Evolutionary conservation across 2,888 invertebrate genomes (phyloP).

Genomic region (Drepanosiphum platanoidis): DNA sequence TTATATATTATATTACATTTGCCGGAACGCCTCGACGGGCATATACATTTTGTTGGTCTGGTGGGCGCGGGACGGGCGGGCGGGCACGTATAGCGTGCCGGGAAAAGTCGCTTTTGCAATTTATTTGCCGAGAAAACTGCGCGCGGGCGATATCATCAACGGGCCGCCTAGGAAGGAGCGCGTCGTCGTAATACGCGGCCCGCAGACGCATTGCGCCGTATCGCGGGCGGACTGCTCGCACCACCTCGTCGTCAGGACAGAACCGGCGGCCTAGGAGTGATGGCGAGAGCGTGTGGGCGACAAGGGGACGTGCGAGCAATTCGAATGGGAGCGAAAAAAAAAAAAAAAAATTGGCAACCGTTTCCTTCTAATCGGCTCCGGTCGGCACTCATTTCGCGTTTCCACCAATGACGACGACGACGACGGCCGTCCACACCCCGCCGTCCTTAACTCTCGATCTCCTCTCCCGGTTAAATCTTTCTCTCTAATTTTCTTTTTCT

Average conservation of each 20-base stretch:
- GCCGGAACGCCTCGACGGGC: too few species aligned
- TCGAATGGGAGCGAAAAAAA: not conserved
- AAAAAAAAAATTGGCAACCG: slow-evolving; percentile 18
- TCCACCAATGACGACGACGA: not conserved
- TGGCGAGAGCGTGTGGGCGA: too few species aligned
- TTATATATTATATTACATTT: too few species aligned
- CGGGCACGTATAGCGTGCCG: too few species aligned
- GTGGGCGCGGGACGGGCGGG: too few species aligned
- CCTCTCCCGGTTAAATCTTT: too few species aligned
- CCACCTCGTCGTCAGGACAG: not conserved
- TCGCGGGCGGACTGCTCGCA: not conserved
- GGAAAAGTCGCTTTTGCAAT: not conserved
- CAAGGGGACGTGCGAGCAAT: not conserved
- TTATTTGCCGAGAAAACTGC: not conserved
- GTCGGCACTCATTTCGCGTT: not conserved
- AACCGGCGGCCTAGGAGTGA: not conserved
- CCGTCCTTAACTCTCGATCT: too few species aligned
- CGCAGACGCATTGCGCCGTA: slow-evolving; percentile 7
- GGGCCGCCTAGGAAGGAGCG: not conserved
- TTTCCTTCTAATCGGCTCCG: slow-evolving; percentile 2
- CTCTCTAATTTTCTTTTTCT: too few species aligned
- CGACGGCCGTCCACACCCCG: not conserved
- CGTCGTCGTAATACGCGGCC: not conserved
- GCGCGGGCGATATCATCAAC: not conserved
- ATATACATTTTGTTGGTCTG: too few species aligned